These are phyloP conservation scores for Ailuropoda melanoleuca DNA, from an alignment of 2,113 vertebrate genomes.

Conservation along the genomic window DNA sequence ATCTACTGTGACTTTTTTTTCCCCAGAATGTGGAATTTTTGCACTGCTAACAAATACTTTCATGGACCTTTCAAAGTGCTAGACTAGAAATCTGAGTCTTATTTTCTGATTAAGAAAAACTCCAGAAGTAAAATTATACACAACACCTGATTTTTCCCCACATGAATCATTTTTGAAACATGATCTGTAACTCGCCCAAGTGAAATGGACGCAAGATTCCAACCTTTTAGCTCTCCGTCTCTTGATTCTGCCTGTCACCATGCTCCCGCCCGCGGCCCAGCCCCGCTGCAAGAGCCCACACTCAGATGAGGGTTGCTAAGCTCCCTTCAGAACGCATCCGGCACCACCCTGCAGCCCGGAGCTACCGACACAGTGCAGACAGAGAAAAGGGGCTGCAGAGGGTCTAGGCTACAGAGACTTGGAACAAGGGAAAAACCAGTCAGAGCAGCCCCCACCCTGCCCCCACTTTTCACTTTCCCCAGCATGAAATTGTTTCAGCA, in stretches of 20 bases:
- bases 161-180: background rate
- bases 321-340: background rate
- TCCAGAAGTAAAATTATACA: constrained; percentile 28
- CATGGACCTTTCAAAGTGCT: constrained; percentile 29
- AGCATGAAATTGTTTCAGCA: background rate
- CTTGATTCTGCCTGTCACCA: background rate
- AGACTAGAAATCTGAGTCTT: constrained; percentile 18
- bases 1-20: background rate
- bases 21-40: background rate
- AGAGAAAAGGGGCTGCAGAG: background rate
- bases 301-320: background rate
- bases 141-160: background rate
- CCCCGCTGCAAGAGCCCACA: too few relatives aligned
- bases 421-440: background rate
- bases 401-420: background rate
- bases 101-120: constrained; percentile 51
- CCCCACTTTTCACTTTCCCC: background rate
- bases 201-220: background rate
- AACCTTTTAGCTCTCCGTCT: background rate
- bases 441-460: fast-evolving
- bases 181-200: background rate
- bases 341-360: background rate
- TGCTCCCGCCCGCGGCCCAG: background rate
- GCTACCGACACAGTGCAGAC: background rate
- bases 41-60: background rate